Base-by-base conservation (phyloP, 2,113 vertebrate species). In the Nettapus auritus region DNA sequence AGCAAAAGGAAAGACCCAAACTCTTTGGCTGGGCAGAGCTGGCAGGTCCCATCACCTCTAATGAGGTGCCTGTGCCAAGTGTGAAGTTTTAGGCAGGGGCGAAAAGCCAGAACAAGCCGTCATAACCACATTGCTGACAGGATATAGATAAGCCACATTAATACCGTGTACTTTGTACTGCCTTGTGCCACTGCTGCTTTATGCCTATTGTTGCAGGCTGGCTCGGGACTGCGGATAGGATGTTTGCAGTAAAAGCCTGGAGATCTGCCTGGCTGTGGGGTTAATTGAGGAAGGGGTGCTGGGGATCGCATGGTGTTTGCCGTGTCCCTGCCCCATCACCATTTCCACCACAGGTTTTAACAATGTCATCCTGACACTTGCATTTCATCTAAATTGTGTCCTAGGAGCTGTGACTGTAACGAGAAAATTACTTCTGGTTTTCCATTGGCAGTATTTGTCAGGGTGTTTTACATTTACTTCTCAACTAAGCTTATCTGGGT, bases 81-180 rank as follows among this genome's bases (percentile, higher is more conserved):
- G 0, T 57, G 68, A 73, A 9, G 36, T 76, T 71, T 62, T 31
- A 26, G 57, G 91, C 69, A 91, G 81, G 64, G 59, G 67, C 71
- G 87, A 82, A 66, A 87, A 85, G 70, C 40, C 81, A 17, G 69
- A 53, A 36, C 36, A 38, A 94, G 67, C 89, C 82, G 84, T 79
- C 84, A n/a, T 36, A 60, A 66, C 55, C 48, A 14, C 84, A 73
- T 8, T 86, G 62, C 57, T 91, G 86, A 62, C 53, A 57, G 74
- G 50, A 33, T 28, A 52, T 68, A 97, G 94, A 95, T 96, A 94
- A 95, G 91, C 91, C 38, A 19, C 21, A 2, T 50, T 78, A 94
- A 82, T 85, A 70, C 81, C 1, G 0, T 69, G 84, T 79, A 94
- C 93, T 94, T 96, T 93, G 94, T 80, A 80, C 95, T 83, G 68